These are phyloP conservation scores for Nannoperca australis DNA, from an alignment of 2,797 vertebrate genomes.

Conservation along the genomic window DNA sequence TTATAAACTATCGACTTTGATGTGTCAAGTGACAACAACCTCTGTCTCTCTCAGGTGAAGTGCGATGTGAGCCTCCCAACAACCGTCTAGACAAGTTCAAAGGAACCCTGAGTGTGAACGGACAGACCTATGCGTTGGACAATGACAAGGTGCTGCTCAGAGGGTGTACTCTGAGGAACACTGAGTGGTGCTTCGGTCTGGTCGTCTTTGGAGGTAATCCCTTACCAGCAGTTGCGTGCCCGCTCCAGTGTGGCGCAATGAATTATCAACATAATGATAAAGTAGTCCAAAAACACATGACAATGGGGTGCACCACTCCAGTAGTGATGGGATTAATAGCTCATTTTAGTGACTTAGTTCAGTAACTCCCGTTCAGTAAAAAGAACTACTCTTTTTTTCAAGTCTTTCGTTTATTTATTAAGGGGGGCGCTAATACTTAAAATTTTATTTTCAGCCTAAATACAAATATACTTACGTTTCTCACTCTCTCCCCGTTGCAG, in stretches of 20 bases:
- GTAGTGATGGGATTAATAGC: too few relatives aligned
- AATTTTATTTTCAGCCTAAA: too few relatives aligned
- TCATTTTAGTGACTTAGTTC: too few relatives aligned
- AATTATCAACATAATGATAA: background rate
- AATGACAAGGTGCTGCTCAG: constrained; percentile 93
- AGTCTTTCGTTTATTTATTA: too few relatives aligned
- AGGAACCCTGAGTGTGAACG: constrained; percentile 85
- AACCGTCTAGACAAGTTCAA: constrained; percentile 93
- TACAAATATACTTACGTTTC: too few relatives aligned
- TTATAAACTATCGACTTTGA: background rate
- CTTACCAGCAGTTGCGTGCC: too few relatives aligned
- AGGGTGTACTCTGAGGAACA: constrained; percentile 94
- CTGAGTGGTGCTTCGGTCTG: constrained; percentile 95
- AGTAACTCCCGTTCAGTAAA: too few relatives aligned
- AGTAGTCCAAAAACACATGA: background rate
- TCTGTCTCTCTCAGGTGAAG: constrained; percentile 84
- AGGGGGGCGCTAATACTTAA: too few relatives aligned
- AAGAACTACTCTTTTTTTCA: too few relatives aligned
- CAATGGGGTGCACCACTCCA: background rate
- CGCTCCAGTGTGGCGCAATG: background rate
- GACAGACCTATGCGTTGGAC: constrained; percentile 87
- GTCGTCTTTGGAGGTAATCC: constrained; percentile 93
- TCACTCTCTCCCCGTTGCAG: too few relatives aligned
- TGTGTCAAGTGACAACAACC: background rate
- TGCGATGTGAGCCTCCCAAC: constrained; percentile 92